A percentile compares a stretch with the other conserved stretches of the same genome.
These are phyloP conservation scores for Cyanocitta stelleri DNA, from an alignment of 2,113 vertebrate genomes.

Conservation along the genomic window DNA sequence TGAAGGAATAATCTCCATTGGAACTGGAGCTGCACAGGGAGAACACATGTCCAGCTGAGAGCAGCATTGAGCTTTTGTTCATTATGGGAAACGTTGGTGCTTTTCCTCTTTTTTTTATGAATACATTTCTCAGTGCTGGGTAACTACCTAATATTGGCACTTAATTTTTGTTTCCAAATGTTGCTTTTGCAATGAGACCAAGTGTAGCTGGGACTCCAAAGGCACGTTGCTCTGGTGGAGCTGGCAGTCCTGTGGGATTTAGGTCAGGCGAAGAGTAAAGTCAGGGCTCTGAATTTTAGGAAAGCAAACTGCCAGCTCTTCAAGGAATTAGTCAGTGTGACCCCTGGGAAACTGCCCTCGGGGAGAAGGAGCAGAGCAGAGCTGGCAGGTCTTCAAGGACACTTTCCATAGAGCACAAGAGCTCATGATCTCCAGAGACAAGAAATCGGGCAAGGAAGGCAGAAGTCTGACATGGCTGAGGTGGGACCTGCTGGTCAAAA, in stretches of 20 bases:
- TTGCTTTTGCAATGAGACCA: conserved; percentile 10
- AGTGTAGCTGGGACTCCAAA: background rate
- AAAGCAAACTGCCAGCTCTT: background rate
- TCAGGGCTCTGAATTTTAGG: background rate
- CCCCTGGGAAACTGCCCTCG: background rate
- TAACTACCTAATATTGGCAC: conserved; percentile 54
- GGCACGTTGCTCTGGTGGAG: background rate
- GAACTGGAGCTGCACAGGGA: conserved; percentile 53
- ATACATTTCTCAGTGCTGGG: background rate
- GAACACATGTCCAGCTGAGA: conserved; percentile 84
- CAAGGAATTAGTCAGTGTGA: background rate
- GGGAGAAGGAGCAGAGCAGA: background rate
- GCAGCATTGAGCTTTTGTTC: conserved; percentile 89
- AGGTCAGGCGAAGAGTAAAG: background rate
- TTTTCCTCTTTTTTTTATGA: conserved; percentile 46
- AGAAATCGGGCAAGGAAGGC: background rate
- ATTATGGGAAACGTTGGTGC: conserved; percentile 24
- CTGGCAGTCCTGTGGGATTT: background rate
- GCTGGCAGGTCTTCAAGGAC: background rate
- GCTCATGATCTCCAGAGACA: background rate
- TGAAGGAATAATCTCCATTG: conserved; percentile 66
- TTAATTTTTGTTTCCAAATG: conserved; percentile 25
- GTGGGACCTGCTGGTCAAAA: background rate
- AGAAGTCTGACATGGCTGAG: background rate
- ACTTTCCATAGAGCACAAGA: background rate